Base-by-base conservation (phyloP, 2,888 invertebrate species). In the Lasioglossum zephyrum region DNA sequence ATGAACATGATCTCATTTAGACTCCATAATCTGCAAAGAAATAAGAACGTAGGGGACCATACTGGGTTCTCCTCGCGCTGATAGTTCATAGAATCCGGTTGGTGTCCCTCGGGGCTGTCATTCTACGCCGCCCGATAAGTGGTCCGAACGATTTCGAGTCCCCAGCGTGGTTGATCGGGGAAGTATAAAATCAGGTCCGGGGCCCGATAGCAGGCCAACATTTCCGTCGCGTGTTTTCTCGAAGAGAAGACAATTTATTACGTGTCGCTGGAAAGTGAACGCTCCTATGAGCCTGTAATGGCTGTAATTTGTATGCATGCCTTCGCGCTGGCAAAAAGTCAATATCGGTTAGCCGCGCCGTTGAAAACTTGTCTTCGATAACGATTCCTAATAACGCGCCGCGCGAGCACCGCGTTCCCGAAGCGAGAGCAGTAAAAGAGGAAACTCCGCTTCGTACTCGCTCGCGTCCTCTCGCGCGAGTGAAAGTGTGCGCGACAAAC, bases 361-460 rank as follows among this genome's bases (percentile, higher is more conserved):
- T 86, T 87, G 86, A 83, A 70, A 88, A 90, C 90, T 90, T 89
- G 88, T 91, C 90, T 69, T 69, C 91, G 90, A 91, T 91, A 91
- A 91, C 91, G 91, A 91, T 90, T 91, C 86, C 90, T 91, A 91
- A 91, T 91, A 91, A 91, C 85, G 85, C 87, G 74, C 26, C 66
- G 87, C 83, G 84, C 83, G 84, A 82, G 53, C 44, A 11, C 57
- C 57, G 81, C 75, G 84, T 88, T 88, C 66, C 31, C 66, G 36
- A 8, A 18, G 66, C 90, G 72, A 26, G 60, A 26, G 31, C 77
- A 60, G 81, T 86, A 85, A 86, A 76, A 63, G 76, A 84, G 77
- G 31, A 72, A 73, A 66, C 77, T 57, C 70, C 72, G 84, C 22
- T 18, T 3, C 16, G 60, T 13, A 63, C 60, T 26, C 60, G 60